Evolutionary conservation across 2,888 invertebrate species (phyloP).

Genomic region (Tipula vernalis): DNA sequence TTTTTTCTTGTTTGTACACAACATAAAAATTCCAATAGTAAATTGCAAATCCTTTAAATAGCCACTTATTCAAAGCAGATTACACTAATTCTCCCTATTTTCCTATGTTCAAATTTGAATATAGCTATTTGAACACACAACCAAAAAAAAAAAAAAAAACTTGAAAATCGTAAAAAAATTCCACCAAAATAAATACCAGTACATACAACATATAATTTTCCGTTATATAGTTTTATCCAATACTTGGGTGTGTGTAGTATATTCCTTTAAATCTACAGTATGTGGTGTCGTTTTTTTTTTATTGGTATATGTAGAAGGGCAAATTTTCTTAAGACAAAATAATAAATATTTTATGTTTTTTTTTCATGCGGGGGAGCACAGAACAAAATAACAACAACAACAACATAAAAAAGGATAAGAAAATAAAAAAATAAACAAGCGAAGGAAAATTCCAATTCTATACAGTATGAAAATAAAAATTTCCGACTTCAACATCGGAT

Average conservation of each 20-base stretch:
- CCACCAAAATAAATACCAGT: not conserved
- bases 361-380: not conserved
- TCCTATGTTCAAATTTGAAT: not conserved
- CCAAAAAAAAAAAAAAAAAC: not conserved
- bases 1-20: not conserved
- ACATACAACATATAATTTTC: not conserved
- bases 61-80: not conserved
- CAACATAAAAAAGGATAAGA: not conserved
- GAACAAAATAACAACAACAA: not conserved
- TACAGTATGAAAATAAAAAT: not conserved
- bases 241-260: not conserved
- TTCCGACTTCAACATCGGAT: not conserved
- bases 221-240: not conserved
- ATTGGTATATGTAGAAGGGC: not conserved
- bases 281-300: not conserved
- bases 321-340: not conserved
- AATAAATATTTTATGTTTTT: not conserved
- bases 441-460: not conserved
- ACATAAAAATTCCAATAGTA: not conserved
- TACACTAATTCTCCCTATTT: not conserved
- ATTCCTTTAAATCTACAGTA: not conserved
- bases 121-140: not conserved
- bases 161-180: not conserved
- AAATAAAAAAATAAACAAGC: not conserved
- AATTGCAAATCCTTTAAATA: slow-evolving; percentile 4